Percentiles rank a stretch among this genome's conserved stretches.
These are phyloP conservation scores for Lymantria monacha DNA, from an alignment of 2,888 invertebrate genomes.

Conservation along the genomic window DNA sequence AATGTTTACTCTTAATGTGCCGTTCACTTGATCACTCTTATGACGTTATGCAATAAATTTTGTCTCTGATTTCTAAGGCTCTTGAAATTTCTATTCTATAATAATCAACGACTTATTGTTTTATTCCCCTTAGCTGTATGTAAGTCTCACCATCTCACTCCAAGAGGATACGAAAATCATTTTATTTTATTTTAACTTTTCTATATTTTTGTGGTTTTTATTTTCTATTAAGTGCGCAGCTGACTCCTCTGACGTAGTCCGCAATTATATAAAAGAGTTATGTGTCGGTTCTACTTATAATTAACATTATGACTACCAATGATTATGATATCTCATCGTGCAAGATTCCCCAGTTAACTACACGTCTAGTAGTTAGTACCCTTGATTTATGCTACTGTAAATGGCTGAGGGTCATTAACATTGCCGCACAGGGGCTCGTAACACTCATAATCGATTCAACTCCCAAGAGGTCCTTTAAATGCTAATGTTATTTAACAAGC, in stretches of 20 bases:
- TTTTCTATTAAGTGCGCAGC: not conserved
- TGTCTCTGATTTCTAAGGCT: slow-evolving; percentile 25
- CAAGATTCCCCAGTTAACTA: slow-evolving; percentile 44
- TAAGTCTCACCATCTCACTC: no score
- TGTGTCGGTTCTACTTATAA: not conserved
- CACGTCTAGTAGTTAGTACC: slow-evolving; percentile 50
- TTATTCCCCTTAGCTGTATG: no score
- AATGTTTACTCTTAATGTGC: slow-evolving; percentile 64
- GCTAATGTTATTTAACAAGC: slow-evolving; percentile 47
- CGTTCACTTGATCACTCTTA: slow-evolving; percentile 58
- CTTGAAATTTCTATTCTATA: not conserved
- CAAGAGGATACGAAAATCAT: no score
- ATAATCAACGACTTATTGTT: no score
- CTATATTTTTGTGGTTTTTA: no score
- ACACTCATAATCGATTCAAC: slow-evolving; percentile 42
- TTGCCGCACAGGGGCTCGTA: slow-evolving; percentile 23
- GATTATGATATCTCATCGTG: slow-evolving; percentile 53
- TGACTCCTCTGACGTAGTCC: not conserved
- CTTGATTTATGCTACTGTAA: slow-evolving; percentile 56
- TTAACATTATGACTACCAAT: slow-evolving; percentile 37
- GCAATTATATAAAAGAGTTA: no score
- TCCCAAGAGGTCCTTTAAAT: slow-evolving; percentile 44
- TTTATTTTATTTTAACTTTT: no score
- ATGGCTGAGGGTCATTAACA: slow-evolving; percentile 46
- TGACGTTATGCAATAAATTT: slow-evolving; percentile 57